Evolutionary conservation across 2,888 invertebrate species (phyloP), one percentile per base, ranked within the genome.

Genomic region (Drosophila nr. fundita): DNA sequence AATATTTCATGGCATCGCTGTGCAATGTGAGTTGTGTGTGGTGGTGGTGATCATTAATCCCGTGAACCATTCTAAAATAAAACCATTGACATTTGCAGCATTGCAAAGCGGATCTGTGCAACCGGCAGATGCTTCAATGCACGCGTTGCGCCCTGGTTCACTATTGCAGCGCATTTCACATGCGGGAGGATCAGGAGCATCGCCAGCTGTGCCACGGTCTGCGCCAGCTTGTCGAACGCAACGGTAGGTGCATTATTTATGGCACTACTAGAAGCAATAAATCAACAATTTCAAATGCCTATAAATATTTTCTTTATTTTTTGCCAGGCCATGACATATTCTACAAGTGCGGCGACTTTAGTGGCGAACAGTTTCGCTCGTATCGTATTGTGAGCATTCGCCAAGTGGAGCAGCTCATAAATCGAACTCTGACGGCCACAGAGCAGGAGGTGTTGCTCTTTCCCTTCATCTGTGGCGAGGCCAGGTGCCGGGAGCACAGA

Each of bases 391-490:
- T 95, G 73, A 94, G 94, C 85, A 95, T 96, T 54, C 94, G 94
- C 1, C 94, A 95, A 0, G 94, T 95, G 63, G 95, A 95, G 88
- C 93, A 94, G 64, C 92, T 94, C 3, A 91, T 96, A 5, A 94
- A 94, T 73, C 93, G 96, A 13, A 91, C 93, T 3, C 87, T 96
- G 50, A 93, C 94, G 18, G 94, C 95, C 0, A 96, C 95, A 93
- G 96, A 96, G 89, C 95, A 95, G 72, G 96, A 96, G 87, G 94
- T 95, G 0, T 90, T 96, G 30, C 92, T 96, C 29, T 96, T 96
- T 83, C 96, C 96, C 0, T 94, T 95, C 65, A 92, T 95, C 6
- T 96, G 96, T 78, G 91, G 91, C 0, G 92, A 94, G 10, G 84
- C 92, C 0, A 90, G 90, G 0, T 96, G 96, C 84, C 93, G 95